Conservation (phyloP, 92 coral and sea anemone genomes). For the Porites cylindrica region DNA sequence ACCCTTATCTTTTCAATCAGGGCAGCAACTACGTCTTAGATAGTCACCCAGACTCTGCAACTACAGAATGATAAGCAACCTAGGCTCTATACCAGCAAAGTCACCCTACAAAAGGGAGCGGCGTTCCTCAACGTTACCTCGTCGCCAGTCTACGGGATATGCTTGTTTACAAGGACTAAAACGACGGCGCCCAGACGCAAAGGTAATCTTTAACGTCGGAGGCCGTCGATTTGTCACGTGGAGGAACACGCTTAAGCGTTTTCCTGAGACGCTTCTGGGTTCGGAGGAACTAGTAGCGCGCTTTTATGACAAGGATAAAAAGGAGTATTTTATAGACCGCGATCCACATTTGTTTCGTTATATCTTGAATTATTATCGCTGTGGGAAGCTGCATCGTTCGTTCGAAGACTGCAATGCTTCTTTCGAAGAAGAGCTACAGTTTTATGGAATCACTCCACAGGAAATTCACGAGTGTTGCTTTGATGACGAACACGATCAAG, state of each 20-base stretch:
- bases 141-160: constrained; percentile 4
- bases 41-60: neutral
- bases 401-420: constrained; percentile 89
- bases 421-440: constrained; percentile 86
- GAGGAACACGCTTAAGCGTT: constrained; percentile 85
- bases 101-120: neutral
- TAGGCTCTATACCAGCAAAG: constrained; percentile 29
- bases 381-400: constrained; percentile 95
- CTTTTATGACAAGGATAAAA: constrained; percentile 84
- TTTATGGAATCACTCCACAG: constrained; percentile 87
- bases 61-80: constrained; percentile 34
- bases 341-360: constrained; percentile 96
- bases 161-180: constrained; percentile 35
- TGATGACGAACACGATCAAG: constrained; percentile 85
- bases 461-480: constrained; percentile 96
- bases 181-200: constrained; percentile 50
- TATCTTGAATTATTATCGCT: constrained; percentile 92
- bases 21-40: neutral
- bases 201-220: constrained; percentile 93
- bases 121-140: constrained; percentile 2
- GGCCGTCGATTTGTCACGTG: constrained; percentile 93
- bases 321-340: constrained; percentile 93
- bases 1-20: neutral
- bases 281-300: constrained; percentile 76
- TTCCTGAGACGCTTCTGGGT: constrained; percentile 93